These are phyloP conservation scores for Cynodonichthys magdalenae DNA, from an alignment of 2,797 vertebrate genomes.

Conservation along the genomic window DNA sequence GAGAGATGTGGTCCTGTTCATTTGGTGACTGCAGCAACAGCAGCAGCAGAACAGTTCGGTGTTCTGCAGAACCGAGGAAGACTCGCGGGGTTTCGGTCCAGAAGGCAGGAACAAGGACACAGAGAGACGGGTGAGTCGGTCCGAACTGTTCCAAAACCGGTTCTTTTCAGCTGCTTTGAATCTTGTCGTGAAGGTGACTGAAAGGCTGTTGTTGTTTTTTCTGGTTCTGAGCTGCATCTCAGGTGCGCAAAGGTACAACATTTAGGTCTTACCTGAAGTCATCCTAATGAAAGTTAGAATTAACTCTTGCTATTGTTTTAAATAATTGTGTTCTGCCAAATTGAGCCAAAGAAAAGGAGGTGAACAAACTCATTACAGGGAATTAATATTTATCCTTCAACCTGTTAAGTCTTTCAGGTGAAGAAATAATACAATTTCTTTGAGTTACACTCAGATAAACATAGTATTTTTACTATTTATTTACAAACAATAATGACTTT, in stretches of 20 bases:
- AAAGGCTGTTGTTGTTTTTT: neutral
- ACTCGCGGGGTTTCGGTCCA: constrained; percentile 23
- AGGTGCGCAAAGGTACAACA: no score
- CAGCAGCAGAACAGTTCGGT: constrained; percentile 34
- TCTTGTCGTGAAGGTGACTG: constrained; percentile 37
- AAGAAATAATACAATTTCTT: neutral
- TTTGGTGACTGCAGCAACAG: constrained; percentile 55
- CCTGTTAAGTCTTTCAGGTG: neutral
- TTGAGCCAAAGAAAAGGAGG: neutral
- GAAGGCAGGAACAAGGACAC: constrained; percentile 13
- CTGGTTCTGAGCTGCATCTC: no score
- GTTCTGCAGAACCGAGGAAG: constrained; percentile 28
- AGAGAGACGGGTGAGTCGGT: constrained; percentile 56
- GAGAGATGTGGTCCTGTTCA: constrained; percentile 17
- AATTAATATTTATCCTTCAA: neutral
- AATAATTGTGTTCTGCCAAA: neutral
- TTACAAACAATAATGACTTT: no score
- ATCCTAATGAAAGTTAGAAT: neutral
- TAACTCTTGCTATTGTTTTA: neutral
- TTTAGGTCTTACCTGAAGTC: no score
- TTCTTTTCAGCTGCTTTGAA: no score
- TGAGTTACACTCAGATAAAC: no score
- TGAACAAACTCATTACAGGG: no score
- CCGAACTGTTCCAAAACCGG: neutral
- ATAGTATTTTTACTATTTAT: no score